A percentile compares a stretch with the other conserved stretches of the same genome.
These are phyloP conservation scores for Micromesistius poutassou DNA, from an alignment of 2,797 vertebrate genomes.

Conservation along the genomic window DNA sequence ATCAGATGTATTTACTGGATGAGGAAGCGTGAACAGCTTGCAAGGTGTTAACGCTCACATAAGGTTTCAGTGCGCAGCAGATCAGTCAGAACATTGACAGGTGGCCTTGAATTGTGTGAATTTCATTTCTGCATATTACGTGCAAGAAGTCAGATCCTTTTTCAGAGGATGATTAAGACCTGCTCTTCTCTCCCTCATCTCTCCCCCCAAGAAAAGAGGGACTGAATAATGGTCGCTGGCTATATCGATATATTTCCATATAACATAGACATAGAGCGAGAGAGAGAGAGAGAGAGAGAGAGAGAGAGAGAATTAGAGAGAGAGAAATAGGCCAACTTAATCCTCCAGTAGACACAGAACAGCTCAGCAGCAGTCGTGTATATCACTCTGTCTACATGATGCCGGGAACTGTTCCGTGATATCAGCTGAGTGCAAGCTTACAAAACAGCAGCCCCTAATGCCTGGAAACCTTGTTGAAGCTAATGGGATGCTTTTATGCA, in stretches of 20 bases:
- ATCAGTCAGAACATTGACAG: background rate
- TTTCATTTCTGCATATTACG: background rate
- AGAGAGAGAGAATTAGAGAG: background rate
- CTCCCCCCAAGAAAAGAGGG: background rate
- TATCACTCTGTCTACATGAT: background rate
- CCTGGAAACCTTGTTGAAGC: background rate
- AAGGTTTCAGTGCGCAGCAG: background rate
- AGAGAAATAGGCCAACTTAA: background rate
- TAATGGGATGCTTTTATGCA: background rate
- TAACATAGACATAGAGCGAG: background rate
- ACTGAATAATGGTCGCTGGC: background rate
- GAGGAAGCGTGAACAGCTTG: background rate
- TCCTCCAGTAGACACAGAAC: background rate
- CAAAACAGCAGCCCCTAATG: background rate
- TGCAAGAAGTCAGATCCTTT: slow-evolving; percentile 1
- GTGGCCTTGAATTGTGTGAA: background rate
- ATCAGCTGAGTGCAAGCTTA: background rate
- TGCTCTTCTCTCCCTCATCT: background rate
- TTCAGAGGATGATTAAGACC: background rate
- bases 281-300: background rate
- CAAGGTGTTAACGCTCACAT: background rate
- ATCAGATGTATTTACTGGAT: background rate
- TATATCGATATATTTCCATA: background rate
- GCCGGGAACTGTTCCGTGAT: background rate
- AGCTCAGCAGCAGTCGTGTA: background rate